Evolutionary conservation across 92 coral and sea anemone species (phyloP), one percentile per base, ranked within the genome.

Genomic region (Parazoanthus atlanticus): DNA sequence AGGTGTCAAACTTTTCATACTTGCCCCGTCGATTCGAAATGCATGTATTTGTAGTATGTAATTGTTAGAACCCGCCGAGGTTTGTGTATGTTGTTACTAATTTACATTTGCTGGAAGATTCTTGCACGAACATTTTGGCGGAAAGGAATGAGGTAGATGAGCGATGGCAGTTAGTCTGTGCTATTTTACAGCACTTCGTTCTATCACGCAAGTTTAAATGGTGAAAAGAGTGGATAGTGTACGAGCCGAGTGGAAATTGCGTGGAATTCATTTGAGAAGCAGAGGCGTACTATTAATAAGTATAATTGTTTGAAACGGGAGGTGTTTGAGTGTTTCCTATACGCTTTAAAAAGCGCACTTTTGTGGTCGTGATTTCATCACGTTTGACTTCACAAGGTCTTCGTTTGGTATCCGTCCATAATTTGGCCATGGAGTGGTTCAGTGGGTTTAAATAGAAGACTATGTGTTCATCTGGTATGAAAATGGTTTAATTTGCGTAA

Each of bases 111-210:
- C 38, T 84, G 65, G 65, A 69, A 41, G 64, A 84, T 84, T 84
- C 38, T 84, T 70, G 87, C 87, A 71, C 78, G 87, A 84, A 43
- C 78, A 84, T 29, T 74, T 75, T 72, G 40, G 87, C 79, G 87
- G 87, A 70, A 84, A 47, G 78, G 87, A 72, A 84, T 69, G 76
- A 71, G 26, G 28, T 13, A 69, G 82, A 12, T 78, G 40, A 28
- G 38, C 76, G 40, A 72, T 8, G 75, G 64, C n/a, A 16, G 17
- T 26, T 82, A 82, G 26, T 75, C 32, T 17, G 43, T 30, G 52
- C 72, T 84, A 43, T 30, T 46, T 84, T 84, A 28, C 36, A 84
- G 36, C 49, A 7, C 7, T 7, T 66, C 26, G 6, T 74, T 23
- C 33, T 12, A 66, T 69, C 86, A 30, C 29, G 86, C 77, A 66